Evolutionary conservation across 1,140 invertebrate genomes (phyloP).

Genomic region (Calliopsis andreniformis): DNA sequence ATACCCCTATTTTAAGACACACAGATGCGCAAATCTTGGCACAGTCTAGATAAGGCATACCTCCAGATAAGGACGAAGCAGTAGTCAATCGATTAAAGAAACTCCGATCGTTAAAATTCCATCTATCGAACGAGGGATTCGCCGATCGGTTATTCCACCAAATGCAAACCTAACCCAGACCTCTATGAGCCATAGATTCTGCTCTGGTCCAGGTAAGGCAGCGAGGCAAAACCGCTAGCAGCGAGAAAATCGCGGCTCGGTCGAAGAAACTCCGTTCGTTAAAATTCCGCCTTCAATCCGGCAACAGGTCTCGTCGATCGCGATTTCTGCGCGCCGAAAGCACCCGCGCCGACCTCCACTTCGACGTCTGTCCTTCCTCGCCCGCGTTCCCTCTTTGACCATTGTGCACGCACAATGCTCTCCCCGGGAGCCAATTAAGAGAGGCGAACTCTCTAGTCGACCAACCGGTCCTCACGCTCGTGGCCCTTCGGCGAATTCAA

Average conservation of each 20-base stretch:
- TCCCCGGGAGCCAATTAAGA: conserved; percentile 65
- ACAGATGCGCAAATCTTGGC: no score
- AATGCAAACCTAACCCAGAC: background rate
- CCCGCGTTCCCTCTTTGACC: background rate
- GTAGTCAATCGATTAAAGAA: conserved; percentile 11
- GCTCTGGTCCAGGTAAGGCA: background rate
- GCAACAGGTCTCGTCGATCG: background rate
- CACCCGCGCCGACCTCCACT: background rate
- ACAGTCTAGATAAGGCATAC: no score
- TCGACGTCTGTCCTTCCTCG: background rate
- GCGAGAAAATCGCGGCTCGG: conserved; percentile 18
- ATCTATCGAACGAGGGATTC: background rate
- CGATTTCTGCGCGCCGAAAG: conserved; percentile 4
- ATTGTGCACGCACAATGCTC: conserved; percentile 39
- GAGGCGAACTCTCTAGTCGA: conserved; percentile 45
- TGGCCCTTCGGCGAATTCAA: conserved; percentile 41
- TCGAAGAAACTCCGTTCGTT: conserved; percentile 37
- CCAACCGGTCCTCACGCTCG: conserved; percentile 40
- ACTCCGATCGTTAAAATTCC: conserved; percentile 43
- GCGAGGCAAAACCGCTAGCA: conserved; percentile 12
- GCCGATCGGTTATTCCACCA: background rate
- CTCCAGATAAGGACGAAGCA: conserved; percentile 1
- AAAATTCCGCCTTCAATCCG: conserved; percentile 44
- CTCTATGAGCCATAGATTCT: background rate
- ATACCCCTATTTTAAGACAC: no score